Evolutionary conservation across 2,113 vertebrate genomes (phyloP).

Genomic region (Todiramphus saurophagus): DNA sequence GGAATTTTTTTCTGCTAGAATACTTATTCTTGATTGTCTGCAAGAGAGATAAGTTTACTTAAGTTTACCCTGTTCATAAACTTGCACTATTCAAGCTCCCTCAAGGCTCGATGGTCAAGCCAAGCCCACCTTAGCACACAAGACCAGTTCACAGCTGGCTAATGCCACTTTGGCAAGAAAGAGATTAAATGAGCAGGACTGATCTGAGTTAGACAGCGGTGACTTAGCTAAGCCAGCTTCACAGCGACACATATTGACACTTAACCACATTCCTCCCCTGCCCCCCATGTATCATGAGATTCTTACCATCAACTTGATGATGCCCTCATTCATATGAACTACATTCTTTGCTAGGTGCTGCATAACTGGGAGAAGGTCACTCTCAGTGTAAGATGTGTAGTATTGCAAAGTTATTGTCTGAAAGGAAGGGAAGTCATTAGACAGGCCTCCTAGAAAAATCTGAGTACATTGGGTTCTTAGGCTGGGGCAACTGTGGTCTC

Average conservation of each 20-base stretch:
- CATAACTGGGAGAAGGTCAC: constrained; percentile 79
- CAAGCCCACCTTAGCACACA: background rate
- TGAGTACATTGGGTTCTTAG: background rate
- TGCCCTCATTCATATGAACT: constrained; percentile 76
- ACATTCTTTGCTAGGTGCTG: constrained; percentile 87
- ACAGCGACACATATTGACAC: accelerated
- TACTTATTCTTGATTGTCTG: background rate
- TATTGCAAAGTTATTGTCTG: constrained; percentile 75
- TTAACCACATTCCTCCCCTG: background rate
- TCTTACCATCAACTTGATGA: constrained; percentile 80
- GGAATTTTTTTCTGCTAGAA: background rate
- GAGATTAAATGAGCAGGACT: background rate
- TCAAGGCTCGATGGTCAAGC: background rate
- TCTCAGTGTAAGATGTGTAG: constrained; percentile 78
- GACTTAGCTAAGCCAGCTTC: background rate
- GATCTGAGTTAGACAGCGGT: background rate
- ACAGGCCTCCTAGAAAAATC: background rate
- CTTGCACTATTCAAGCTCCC: background rate
- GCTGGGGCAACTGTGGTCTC: background rate
- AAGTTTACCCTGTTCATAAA: background rate
- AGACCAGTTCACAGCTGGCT: background rate
- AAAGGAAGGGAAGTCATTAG: background rate
- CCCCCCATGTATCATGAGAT: accelerated
- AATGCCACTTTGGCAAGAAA: no score
- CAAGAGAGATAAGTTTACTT: background rate